Base-by-base conservation (phyloP, 2,888 invertebrate genomes). In the Poecilus cupreus region DNA sequence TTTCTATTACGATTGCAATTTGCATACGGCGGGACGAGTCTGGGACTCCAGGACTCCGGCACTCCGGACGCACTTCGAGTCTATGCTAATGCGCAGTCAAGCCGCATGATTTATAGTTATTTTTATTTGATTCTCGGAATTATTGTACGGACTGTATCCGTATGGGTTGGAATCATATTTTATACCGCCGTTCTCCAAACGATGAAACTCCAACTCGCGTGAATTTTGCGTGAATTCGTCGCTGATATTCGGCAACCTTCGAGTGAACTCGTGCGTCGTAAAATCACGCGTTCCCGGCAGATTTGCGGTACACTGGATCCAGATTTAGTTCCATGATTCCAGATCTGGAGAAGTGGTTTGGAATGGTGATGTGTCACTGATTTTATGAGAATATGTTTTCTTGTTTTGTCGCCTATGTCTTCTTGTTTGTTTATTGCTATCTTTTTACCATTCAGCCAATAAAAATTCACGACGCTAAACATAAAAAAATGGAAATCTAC, bases 111-210 rank as follows among this genome's bases (percentile, higher is more conserved):
- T 89, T 89, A 89, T 88, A 84, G 88, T 89, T 89, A 89, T 89
- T 89, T 89, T 89, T 89, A 89, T 89, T 89, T 88, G 89, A 89
- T 89, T 89, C 89, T 86, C 88, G 88, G 86, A 89, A 89, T 89
- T 89, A 89, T 89, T 89, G 89, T 89, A 89, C 89, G 89, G 89
- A 89, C 89, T 89, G 89, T 89, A 89, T 89, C 89, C 89, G 89
- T 89, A 89, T 89, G 89, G 89, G 89, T 89, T 88, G 87, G 89
- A 89, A 89, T 89, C 89, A 89, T 89, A 89, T 89, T 89, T 89
- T 88, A 89, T 88, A 64, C 75, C 26, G 13, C 4, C 32, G 32
- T 32, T 32, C 32, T 32, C 32, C 32, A 32, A 22, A 22, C 74
- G 74, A 39, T 74, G 39, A 37, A 68, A 49, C 22, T 74, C 49